Base-by-base conservation (phyloP, 2,888 invertebrate species). In the Drosophila buzzatii region DNA sequence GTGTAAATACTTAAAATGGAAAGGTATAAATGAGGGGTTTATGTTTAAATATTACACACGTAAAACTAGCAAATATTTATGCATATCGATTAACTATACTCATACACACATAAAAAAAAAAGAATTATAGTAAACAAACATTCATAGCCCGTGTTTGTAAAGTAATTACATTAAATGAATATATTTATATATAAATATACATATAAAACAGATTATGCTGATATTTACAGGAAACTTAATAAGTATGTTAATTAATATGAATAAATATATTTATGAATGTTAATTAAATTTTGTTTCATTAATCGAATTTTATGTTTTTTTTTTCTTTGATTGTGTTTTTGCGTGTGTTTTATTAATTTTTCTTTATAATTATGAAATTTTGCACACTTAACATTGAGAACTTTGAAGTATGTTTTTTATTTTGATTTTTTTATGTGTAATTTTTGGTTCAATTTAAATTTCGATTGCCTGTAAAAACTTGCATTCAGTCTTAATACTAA, bases 161-260 rank as follows among this genome's bases (percentile, higher is more conserved):
- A 72, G 14, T 81, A 81, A 73, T 70, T 81, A 79, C 66, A 80
- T 41, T 35, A 47, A 63, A 78, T 66, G 56, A 60, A 76, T 73
- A 62, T 31, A 41, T 55, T 16, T 37, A 68, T 67, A 70, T 63
- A 45, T 44, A 18, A 27, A 27, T 18, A 61, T 14, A 56, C 39
- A 20, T 63, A 64, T 49, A 62, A 58, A 69, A 64, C 42, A 64
- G 16, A 23, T 45, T 80, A 67, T 56, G 45, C 63, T 71, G 71
- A 77, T 87, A 89, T 85, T 76, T 89, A 85, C 87, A 89, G n/a
- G 33, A 51, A 87, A 85, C 87, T 79, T 87, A 87, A 68, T 61
- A 69, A 8, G 57, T 68, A 20, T 20, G 14, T 69, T 56, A 44
- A 20, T 58, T 47, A 63, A 49, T 57, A 18, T 60, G 44, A 39